These are phyloP conservation scores for Troides helena DNA, from an alignment of 2,888 invertebrate genomes.

Conservation along the genomic window DNA sequence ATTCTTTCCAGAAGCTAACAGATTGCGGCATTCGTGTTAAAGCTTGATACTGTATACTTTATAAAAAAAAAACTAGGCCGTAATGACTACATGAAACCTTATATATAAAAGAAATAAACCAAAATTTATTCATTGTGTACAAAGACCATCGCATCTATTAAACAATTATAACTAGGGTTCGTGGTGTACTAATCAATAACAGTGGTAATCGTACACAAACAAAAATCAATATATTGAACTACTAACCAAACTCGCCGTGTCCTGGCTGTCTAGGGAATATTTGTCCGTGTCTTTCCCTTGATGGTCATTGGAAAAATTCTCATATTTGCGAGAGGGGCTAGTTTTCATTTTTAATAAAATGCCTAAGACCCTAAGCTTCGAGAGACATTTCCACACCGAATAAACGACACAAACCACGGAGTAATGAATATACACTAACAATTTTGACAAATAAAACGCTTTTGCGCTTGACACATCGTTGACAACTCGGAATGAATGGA, in stretches of 20 bases:
- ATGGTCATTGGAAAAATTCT: constrained; percentile 70
- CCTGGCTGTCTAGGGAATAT: constrained; percentile 76
- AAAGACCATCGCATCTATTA: constrained; percentile 5
- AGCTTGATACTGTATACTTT: constrained; percentile 21
- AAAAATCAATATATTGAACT: constrained; percentile 52
- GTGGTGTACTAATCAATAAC: constrained; percentile 63
- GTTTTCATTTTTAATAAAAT: constrained; percentile 76
- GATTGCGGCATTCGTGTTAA: not conserved
- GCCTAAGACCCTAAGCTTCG: constrained; percentile 60
- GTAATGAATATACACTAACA: constrained; percentile 55
- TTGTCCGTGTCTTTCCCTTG: constrained; percentile 74
- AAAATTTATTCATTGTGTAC: not conserved
- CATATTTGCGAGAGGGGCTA: constrained; percentile 77
- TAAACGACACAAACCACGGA: constrained; percentile 57
- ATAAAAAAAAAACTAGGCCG: constrained; percentile 51
- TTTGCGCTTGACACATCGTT: constrained; percentile 17
- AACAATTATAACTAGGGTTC: constrained; percentile 39
- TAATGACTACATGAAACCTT: constrained; percentile 16
- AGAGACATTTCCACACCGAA: constrained; percentile 65
- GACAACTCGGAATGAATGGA: constrained; percentile 21
- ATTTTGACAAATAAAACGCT: constrained; percentile 30
- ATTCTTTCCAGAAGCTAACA: not conserved
- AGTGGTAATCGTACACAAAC: constrained; percentile 62
- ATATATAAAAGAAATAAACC: not conserved
- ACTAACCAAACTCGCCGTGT: constrained; percentile 78